Percentiles rank a stretch among this genome's conserved stretches.
Conservation (phyloP, 2,113 vertebrate genomes). For the Pycnonotus jocosus region DNA sequence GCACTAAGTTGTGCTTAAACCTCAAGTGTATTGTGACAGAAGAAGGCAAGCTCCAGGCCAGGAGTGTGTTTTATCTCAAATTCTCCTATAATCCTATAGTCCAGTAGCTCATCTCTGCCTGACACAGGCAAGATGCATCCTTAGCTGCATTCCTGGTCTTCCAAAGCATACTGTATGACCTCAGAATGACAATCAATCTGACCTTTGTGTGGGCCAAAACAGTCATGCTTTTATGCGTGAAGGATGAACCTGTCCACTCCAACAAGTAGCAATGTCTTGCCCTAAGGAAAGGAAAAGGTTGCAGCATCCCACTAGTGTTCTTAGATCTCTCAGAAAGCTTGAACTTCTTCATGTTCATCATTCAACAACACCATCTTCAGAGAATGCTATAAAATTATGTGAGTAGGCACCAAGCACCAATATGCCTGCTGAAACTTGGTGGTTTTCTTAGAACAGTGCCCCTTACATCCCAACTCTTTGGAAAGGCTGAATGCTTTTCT, state of each 20-base stretch:
- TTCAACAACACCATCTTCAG: background rate
- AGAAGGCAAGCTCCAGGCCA: background rate
- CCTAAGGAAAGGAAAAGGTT: background rate
- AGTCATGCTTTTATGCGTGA: rapidly evolving
- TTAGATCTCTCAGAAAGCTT: background rate
- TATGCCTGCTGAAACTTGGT: background rate
- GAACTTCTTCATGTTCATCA: background rate
- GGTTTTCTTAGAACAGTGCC: background rate
- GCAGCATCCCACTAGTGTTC: background rate
- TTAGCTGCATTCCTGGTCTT: background rate
- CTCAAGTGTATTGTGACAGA: background rate
- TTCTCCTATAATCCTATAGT: background rate
- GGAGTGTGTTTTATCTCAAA: background rate
- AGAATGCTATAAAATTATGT: background rate
- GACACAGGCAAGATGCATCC: background rate
- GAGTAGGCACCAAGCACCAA: background rate
- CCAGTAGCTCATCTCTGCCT: background rate
- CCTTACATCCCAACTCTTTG: background rate
- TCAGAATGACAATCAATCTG: background rate
- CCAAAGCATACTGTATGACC: background rate
- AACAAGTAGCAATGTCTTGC: background rate
- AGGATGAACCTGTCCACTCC: background rate
- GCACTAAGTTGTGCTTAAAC: background rate
- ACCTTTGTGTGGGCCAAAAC: background rate
- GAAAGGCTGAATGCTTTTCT: background rate